phyloP scores from a whole-genome alignment of 2,888 invertebrate species.

The Bhutanitis thaidina region DNA sequence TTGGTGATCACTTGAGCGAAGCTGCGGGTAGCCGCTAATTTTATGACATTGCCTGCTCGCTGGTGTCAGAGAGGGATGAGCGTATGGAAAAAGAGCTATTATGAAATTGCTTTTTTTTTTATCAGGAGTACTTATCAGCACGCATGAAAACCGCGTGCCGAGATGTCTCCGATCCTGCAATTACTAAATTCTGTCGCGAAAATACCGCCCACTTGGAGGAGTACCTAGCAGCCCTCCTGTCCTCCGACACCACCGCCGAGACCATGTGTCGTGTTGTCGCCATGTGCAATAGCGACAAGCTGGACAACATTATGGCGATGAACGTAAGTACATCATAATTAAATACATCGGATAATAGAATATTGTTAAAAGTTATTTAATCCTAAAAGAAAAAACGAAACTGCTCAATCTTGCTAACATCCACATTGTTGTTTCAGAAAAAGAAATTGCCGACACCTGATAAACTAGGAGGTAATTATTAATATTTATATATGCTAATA shows the following conservation, averaged over 20 bases:
- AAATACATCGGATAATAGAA: no score
- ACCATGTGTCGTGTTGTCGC: constrained; percentile 91
- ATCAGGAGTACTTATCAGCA: constrained; percentile 86
- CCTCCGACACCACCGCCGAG: constrained; percentile 91
- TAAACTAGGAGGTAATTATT: constrained; percentile 11
- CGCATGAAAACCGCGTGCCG: constrained; percentile 91
- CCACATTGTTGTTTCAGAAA: constrained; percentile 9
- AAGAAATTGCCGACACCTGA: constrained; percentile 8
- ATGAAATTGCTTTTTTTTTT: no score
- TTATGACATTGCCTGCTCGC: no score
- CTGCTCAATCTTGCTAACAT: background rate
- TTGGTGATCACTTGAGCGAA: no score
- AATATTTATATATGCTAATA: no score
- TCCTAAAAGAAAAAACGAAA: no score
- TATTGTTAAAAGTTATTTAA: no score
- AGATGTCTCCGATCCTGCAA: constrained; percentile 83
- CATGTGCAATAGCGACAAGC: constrained; percentile 87
- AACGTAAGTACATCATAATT: constrained; percentile 5
- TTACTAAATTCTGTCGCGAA: constrained; percentile 85
- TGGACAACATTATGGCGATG: constrained; percentile 79
- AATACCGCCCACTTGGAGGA: constrained; percentile 80
- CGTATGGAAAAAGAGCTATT: no score
- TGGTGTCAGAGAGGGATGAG: no score
- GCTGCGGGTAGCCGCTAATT: no score
- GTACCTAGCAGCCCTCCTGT: constrained; percentile 89